Evolutionary conservation across 2,113 vertebrate genomes (phyloP), one percentile per base, ranked within the genome.

Genomic region (Symphodus melops): DNA sequence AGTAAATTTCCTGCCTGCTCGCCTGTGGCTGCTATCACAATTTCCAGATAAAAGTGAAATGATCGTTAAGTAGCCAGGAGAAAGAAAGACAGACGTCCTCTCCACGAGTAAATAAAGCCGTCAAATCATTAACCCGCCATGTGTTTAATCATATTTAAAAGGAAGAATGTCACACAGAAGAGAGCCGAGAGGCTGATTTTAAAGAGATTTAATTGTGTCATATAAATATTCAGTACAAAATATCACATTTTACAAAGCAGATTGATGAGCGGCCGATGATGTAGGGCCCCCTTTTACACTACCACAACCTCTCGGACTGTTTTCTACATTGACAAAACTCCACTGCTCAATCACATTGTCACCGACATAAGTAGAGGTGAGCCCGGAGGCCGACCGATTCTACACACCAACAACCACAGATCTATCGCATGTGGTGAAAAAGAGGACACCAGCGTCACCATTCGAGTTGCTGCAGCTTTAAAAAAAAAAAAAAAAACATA

Each of bases 151-250:
- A 25, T 0, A 11, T 36, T 20, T 23, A 14, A 56, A 44, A 44
- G 11, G 13, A 44, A 14, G 48, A n/a, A 9, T 19, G 1, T 23
- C 39, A 46, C 10, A 33, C 33, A 77, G 16, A 57, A 51, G 46
- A 48, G 7, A 41, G 7, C 8, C 0, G 1, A 68, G 46, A 8
- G 74, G 61, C 2, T 80, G 73, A 85, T 88, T 93, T 93, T 88
- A 86, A 90, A 90, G 84, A 81, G 90, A 73, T 91, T 97, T 97
- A 96, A 96, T 97, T 90, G 94, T 95, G 95, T 95, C 95, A 96
- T 98, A 96, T 97, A 98, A 98, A 97, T 97, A 96, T 95, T 96
- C 95, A 94, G 96, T 98, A 98, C 95, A 97, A 98, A 98, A 97
- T 92, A 96, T 97, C 95, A 96, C 95, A 93, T 96, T 96, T 95